Conservation (phyloP, 2,113 vertebrate genomes). For the Suricata suricatta region DNA sequence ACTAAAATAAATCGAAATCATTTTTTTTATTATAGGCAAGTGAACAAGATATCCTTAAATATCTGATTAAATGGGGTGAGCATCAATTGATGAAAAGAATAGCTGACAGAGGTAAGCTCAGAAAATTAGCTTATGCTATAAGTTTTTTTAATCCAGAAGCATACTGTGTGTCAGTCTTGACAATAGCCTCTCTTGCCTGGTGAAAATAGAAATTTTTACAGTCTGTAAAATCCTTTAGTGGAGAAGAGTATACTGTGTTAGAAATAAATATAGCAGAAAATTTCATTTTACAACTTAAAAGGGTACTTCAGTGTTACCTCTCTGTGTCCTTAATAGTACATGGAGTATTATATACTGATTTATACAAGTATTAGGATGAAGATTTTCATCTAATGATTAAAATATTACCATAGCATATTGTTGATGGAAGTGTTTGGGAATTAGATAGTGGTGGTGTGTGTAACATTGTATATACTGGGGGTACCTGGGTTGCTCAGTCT, state of each 20-base stretch:
- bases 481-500: no score
- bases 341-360: background rate
- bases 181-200: background rate
- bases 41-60: slow-evolving; percentile 99
- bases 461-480: background rate
- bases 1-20: slow-evolving; percentile 40
- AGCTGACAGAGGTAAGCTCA: slow-evolving; percentile 96
- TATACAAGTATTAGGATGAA: background rate
- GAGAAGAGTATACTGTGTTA: background rate
- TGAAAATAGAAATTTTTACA: background rate
- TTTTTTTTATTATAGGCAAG: slow-evolving; percentile 91
- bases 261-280: background rate
- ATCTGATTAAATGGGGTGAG: slow-evolving; percentile 99
- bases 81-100: slow-evolving; percentile 99
- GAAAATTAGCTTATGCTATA: background rate
- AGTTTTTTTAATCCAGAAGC: background rate
- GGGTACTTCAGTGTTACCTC: background rate
- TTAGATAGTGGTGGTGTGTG: background rate
- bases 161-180: background rate
- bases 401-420: background rate
- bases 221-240: background rate
- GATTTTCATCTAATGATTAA: background rate
- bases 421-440: background rate
- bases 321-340: background rate
- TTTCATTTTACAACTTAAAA: slow-evolving; percentile 10